Base-by-base conservation (phyloP, 2,888 invertebrate genomes). In the Sthenelais limicola region DNA sequence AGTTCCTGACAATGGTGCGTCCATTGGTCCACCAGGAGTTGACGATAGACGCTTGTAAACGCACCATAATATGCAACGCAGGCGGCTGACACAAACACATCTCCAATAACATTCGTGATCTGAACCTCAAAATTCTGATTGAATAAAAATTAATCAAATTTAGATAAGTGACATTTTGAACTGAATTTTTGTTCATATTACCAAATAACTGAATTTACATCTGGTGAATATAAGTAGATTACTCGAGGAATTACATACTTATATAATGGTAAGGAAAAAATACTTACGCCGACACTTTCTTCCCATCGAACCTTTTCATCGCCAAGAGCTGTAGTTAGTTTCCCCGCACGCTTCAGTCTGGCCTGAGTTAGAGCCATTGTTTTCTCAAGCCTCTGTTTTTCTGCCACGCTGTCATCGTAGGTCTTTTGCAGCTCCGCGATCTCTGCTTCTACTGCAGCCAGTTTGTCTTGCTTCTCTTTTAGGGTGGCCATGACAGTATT, bases 231-330 rank as follows among this genome's bases (percentile, higher is more conserved):
- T n/a, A n/a, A n/a, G n/a, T n/a, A n/a, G n/a, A n/a, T n/a, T n/a
- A n/a, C n/a, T n/a, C n/a, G n/a, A n/a, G n/a, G n/a, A n/a, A n/a
- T n/a, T n/a, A n/a, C n/a, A n/a, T n/a, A n/a, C n/a, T n/a, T n/a
- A n/a, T n/a, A n/a, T n/a, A n/a, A n/a, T n/a, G n/a, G n/a, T n/a
- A n/a, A n/a, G n/a, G n/a, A n/a, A n/a, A n/a, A n/a, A n/a, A n/a
- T 32, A 74, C 80, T 79, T 82, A 92, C 93, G 82, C 88, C 85
- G 0, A 94, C 93, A 62, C 91, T 91, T 67, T 92, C 91, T 79
- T 93, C 92, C 96, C 96, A 96, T 71, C 95, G 91, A 1, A 92
- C 89, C 88, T 94, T 93, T 86, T 96, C 96, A 83, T 96, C 95
- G 0, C 93, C 92, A 9, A 97, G 89, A 0, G 96, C 96, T 35